phyloP scores from a whole-genome alignment of 2,113 vertebrate genomes.

The Pluvianellus socialis region DNA sequence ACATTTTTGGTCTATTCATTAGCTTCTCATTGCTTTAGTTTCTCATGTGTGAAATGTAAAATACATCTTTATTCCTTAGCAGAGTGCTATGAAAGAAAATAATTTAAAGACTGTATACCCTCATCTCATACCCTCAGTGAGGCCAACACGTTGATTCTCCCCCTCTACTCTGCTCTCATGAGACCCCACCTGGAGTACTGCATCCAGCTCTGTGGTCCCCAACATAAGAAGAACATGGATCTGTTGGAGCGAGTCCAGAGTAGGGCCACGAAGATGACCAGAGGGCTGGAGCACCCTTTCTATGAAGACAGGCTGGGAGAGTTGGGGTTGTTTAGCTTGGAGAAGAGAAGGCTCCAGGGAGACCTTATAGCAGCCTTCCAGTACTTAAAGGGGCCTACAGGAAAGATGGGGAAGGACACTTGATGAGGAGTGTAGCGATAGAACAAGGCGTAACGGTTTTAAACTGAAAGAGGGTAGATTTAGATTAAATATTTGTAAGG shows the following conservation, averaged over 20 bases:
- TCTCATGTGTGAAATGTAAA: background rate
- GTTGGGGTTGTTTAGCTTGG: background rate
- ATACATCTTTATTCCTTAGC: background rate
- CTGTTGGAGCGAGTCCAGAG: background rate
- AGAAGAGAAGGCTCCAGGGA: background rate
- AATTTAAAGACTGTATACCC: background rate
- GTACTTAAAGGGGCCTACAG: background rate
- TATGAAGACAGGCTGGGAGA: background rate
- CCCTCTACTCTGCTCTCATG: background rate
- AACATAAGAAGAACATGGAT: background rate
- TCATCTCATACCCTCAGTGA: background rate
- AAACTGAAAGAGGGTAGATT: background rate
- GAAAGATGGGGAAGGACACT: background rate
- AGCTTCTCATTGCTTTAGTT: background rate
- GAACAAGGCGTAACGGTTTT: background rate
- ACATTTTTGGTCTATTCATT: background rate
- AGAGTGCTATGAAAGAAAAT: background rate
- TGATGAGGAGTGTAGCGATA: background rate
- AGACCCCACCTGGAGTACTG: background rate
- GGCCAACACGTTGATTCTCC: background rate
- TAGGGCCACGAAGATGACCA: background rate
- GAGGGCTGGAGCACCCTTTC: no score
- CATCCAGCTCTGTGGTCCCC: background rate
- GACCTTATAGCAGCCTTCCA: background rate
- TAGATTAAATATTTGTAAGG: background rate